Conservation (phyloP, 1,140 invertebrate genomes). For the Lasaia peninsularis region DNA sequence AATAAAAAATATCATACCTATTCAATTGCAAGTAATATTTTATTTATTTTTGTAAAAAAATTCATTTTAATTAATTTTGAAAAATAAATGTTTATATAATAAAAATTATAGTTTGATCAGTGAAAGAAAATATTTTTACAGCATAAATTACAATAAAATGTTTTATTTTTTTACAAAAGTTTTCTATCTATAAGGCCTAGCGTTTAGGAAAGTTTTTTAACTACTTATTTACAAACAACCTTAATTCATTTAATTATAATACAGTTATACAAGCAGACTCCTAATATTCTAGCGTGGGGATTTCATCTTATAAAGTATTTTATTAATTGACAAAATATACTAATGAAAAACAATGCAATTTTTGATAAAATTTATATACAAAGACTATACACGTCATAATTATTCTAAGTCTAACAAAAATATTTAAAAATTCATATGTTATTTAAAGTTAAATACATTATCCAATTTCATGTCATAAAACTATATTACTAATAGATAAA, state of each 20-base stretch:
- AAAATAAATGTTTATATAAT: no score
- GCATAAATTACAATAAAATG: background rate
- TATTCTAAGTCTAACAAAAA: background rate
- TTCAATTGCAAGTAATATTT: no score
- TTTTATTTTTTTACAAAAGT: slow-evolving; percentile 1
- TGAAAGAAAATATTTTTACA: background rate
- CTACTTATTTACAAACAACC: background rate
- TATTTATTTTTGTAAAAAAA: no score
- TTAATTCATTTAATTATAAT: background rate
- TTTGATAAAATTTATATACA: slow-evolving; percentile 3
- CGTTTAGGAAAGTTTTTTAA: slow-evolving; percentile 2
- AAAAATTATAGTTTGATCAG: background rate
- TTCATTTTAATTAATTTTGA: no score
- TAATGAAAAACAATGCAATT: background rate
- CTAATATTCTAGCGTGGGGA: slow-evolving; percentile 1
- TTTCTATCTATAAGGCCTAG: slow-evolving; percentile 2
- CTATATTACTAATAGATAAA: no score
- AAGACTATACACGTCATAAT: background rate
- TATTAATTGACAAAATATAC: slow-evolving; percentile 8
- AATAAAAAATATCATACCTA: no score
- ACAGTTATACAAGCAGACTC: slow-evolving; percentile 1
- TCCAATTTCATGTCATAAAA: no score
- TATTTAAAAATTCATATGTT: background rate
- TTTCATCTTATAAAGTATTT: slow-evolving; percentile 1
- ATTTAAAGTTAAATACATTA: background rate